A percentile compares a stretch with the other conserved stretches of the same genome.
These are phyloP conservation scores for Chamaedrilus cognettii DNA, from an alignment of 2,888 invertebrate genomes.

Conservation along the genomic window DNA sequence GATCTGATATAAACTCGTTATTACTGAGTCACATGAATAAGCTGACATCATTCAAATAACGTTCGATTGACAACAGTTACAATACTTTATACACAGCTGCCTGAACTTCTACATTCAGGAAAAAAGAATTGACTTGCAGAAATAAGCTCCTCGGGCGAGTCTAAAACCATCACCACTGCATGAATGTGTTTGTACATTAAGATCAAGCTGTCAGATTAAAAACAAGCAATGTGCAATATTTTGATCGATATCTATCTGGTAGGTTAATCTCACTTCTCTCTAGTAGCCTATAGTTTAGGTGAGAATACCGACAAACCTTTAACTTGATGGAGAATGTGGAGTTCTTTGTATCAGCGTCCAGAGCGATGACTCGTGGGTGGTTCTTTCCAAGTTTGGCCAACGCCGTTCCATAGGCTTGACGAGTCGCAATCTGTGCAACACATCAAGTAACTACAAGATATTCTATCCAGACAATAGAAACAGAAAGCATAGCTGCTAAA, in stretches of 20 bases:
- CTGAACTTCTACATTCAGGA: no score
- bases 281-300: background rate
- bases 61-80: no score
- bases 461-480: no score
- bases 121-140: background rate
- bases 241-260: background rate
- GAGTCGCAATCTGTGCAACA: slow-evolving; percentile 48
- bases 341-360: slow-evolving; percentile 99
- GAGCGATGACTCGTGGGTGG: slow-evolving; percentile 79
- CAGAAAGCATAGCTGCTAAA: no score
- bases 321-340: slow-evolving; percentile 96
- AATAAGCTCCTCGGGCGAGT: no score
- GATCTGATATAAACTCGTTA: no score
- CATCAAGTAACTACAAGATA: background rate
- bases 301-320: slow-evolving; percentile 59
- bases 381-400: slow-evolving; percentile 80
- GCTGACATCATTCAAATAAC: no score
- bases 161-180: no score
- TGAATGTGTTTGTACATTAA: no score
- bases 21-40: no score
- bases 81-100: no score
- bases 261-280: background rate
- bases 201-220: background rate
- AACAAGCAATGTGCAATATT: background rate
- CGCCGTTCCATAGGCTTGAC: slow-evolving; percentile 92